A percentile compares a stretch with the other conserved stretches of the same genome.
Conservation (phyloP, 2,797 vertebrate genomes). For the Luscinia luscinia region DNA sequence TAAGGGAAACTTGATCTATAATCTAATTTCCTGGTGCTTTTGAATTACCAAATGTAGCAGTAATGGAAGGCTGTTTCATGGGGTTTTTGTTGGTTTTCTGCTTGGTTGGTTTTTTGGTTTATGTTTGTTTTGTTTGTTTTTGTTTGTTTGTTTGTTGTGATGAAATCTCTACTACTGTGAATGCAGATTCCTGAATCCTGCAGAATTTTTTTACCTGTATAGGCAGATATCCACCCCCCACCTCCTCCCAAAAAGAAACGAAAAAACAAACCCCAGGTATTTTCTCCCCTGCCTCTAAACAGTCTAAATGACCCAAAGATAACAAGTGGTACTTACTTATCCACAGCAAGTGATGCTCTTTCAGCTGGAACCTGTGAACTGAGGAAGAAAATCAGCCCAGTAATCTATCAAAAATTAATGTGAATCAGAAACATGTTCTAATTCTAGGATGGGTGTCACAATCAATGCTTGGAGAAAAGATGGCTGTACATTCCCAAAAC, state of each 20-base stretch:
- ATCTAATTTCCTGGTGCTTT: background rate
- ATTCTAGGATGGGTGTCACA: background rate
- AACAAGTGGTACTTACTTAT: background rate
- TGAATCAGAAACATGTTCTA: background rate
- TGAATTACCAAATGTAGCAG: background rate
- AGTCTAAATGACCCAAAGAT: background rate
- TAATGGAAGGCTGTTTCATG: background rate
- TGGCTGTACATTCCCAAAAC: background rate
- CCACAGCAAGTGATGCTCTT: background rate
- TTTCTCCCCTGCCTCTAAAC: background rate
- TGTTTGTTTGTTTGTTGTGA: background rate
- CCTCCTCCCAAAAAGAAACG: rapidly evolving
- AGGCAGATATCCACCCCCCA: background rate
- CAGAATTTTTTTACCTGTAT: background rate
- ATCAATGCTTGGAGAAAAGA: background rate
- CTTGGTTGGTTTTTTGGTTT: background rate
- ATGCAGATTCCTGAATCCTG: background rate
- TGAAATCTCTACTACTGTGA: background rate
- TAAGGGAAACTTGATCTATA: background rate
- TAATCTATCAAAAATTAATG: background rate
- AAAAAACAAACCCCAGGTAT: background rate
- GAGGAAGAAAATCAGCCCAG: background rate
- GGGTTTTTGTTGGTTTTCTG: background rate
- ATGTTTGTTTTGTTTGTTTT: no score
- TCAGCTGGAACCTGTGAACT: background rate